Evolutionary conservation across 2,797 vertebrate species (phyloP), one percentile per base, ranked within the genome.

Genomic region (Falco biarmicus): DNA sequence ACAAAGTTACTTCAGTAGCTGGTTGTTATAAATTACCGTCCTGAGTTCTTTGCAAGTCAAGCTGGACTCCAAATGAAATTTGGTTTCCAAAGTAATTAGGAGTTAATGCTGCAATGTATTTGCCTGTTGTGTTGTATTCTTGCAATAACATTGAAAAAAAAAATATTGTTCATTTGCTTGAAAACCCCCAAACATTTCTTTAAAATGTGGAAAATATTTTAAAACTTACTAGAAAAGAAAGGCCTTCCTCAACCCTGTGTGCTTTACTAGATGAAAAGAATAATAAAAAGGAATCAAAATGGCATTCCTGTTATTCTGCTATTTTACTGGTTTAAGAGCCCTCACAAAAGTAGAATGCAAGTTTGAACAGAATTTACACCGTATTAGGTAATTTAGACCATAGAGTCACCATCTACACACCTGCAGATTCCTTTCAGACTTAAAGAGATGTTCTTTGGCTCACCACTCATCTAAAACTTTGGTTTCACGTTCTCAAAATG

Each of bases 21-120:
- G 97, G 98, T 98, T 98, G 97, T 97, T 96, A 98, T 99, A 99
- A 99, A 99, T 99, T 99, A 98, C 98, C 94, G 94, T 96, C 68
- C 70, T 73, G 92, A 96, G 96, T 96, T 95, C 95, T 91, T 96
- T 96, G 96, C 64, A 93, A 94, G 77, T 94, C 85, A 94, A 82
- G 65, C 85, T 89, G 78, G 87, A 95, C 89, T 97, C 69, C 31
- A 61, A 91, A 90, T 79, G 85, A 95, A 97, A 95, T 93, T 74
- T 73, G 28, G 32, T 95, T 96, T 96, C 82, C 69, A 71, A 94
- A 91, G 91, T 85, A 94, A 96, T 95, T 95, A 94, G 85, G 82
- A 95, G 90, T 96, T 96, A 94, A 95, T 89, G 90, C 89, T 93
- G 88, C 88, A 90, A 84, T 92, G 32, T 84, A 47, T 68, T 70